These are phyloP conservation scores for silkworm (Bombyx mori) DNA, from an alignment of 1,140 invertebrate species.

Conservation along the genomic window DNA sequence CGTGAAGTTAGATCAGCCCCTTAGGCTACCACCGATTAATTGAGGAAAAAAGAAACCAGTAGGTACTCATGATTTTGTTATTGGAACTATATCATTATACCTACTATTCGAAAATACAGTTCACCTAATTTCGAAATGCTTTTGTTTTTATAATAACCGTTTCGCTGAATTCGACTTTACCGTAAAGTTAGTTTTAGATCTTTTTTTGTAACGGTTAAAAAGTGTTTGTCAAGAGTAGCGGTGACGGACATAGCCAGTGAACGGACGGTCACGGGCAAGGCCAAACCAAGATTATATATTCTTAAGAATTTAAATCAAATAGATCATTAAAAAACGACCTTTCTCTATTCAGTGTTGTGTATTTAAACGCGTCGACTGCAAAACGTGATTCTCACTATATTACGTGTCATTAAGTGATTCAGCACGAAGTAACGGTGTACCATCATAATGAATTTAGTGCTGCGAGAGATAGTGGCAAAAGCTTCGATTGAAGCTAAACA, in stretches of 20 bases:
- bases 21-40: too few relatives aligned
- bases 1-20: too few relatives aligned
- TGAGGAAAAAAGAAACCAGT: too few relatives aligned
- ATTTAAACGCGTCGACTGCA: too few relatives aligned
- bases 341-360: too few relatives aligned
- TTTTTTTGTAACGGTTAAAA: constrained; percentile 4
- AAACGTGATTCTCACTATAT: too few relatives aligned
- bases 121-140: too few relatives aligned
- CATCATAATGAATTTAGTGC: constrained; percentile 48
- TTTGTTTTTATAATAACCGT: constrained; percentile 9
- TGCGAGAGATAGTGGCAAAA: constrained; percentile 54
- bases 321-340: too few relatives aligned
- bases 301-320: too few relatives aligned
- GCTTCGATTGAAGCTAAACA: constrained; percentile 51
- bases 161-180: constrained; percentile 4
- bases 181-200: background rate
- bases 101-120: too few relatives aligned
- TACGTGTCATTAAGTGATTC: too few relatives aligned
- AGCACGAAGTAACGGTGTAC: too few relatives aligned
- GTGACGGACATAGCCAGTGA: constrained; percentile 36
- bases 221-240: constrained; percentile 44
- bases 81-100: background rate
- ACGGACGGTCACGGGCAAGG: constrained; percentile 64
- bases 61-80: background rate
- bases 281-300: constrained; percentile 29